Evolutionary conservation across 2,888 invertebrate species (phyloP), one percentile per base, ranked within the genome.

Genomic region (Clanis bilineata): DNA sequence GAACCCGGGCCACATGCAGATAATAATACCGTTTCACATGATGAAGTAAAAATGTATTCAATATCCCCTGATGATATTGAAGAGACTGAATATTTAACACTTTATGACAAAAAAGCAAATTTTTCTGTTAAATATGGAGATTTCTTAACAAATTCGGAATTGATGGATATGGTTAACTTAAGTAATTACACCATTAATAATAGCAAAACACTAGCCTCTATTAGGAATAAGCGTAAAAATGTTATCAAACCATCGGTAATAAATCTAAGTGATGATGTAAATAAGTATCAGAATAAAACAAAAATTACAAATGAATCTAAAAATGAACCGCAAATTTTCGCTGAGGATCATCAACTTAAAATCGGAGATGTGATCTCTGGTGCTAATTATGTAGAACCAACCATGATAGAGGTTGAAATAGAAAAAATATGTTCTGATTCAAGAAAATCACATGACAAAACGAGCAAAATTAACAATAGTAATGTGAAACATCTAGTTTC

Each of bases 121-220:
- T 83, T 79, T 61, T 83, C 85, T 15, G 68, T 88, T 0, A 89
- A 86, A 67, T 92, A 91, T 82, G 82, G 77, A 55, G 85, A 92
- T 70, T 92, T 88, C 70, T 74, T 91, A 66, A 84, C 82, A 25
- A 90, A 88, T 66, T 73, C 76, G 64, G 86, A 88, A 39, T 60
- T 77, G 51, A 73, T 74, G 64, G 82, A 80, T 57, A 62, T 69
- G 25, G 71, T 68, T 36, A 60, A 10, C 12, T 10, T 36, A 36
- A 12, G 58, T 57, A 43, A 65, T 58, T 64, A 68, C 62, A 64
- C 67, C 36, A 64, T 64, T 57, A 64, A 62, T 54, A 69, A 70
- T 1, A 23, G 6, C 62, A 65, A 67, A 28, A 64, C 56, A 55
- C 65, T 62, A 44, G 36, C 9, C 12, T 6, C n/a, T 5, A 22